phyloP scores from a whole-genome alignment of 2,113 vertebrate species.

The Prionailurus bengalensis region DNA sequence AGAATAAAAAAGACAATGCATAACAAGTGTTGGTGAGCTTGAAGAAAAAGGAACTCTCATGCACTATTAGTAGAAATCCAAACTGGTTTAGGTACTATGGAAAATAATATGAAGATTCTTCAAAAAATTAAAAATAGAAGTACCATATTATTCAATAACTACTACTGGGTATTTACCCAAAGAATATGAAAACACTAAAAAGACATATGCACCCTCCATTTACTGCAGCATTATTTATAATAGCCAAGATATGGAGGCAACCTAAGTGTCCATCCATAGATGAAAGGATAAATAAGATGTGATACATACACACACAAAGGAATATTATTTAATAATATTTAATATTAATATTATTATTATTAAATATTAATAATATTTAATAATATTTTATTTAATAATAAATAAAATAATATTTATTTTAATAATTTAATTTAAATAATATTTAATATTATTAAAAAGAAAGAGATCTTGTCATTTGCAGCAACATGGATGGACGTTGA shows the following conservation, averaged over 20 bases:
- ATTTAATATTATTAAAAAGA: not conserved
- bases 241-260: not conserved
- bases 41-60: not conserved
- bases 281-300: not conserved
- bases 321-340: not conserved
- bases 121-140: not conserved
- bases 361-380: no score
- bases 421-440: no score
- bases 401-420: no score
- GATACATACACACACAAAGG: not conserved
- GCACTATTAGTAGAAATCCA: not conserved
- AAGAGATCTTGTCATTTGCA: not conserved
- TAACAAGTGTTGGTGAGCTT: not conserved
- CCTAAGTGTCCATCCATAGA: not conserved
- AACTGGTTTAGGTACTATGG: not conserved
- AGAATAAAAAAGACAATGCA: not conserved
- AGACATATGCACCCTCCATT: not conserved
- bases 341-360: no score
- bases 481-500: not conserved
- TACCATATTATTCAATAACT: not conserved
- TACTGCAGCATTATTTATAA: not conserved
- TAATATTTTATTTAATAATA: no score
- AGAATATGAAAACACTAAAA: not conserved
- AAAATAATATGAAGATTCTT: not conserved
- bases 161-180: not conserved